A percentile compares a stretch with the other conserved stretches of the same genome.
Conservation (phyloP, 2,888 invertebrate species). For the Sesia bembeciformis region DNA sequence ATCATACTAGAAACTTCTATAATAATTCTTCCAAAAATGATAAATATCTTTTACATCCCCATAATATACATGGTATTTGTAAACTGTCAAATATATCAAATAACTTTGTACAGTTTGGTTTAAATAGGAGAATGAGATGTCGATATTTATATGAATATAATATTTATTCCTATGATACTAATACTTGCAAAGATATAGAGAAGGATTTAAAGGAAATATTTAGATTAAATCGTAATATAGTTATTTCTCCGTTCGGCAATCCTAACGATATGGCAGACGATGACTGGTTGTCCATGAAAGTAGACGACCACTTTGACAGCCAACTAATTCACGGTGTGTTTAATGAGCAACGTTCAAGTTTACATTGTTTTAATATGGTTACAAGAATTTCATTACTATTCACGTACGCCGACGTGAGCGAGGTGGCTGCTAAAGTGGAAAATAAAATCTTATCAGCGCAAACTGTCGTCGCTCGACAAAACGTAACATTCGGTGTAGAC, state of each 20-base stretch:
- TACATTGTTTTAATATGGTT: slow-evolving; percentile 45
- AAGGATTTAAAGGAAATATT: slow-evolving; percentile 26
- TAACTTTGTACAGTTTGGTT: slow-evolving; percentile 57
- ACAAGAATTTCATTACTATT: slow-evolving; percentile 37
- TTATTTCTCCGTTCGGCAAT: slow-evolving; percentile 49
- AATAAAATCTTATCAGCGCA: slow-evolving; percentile 38
- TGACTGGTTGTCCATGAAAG: slow-evolving; percentile 36
- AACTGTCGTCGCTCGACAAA: slow-evolving; percentile 20
- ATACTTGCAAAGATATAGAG: slow-evolving; percentile 39
- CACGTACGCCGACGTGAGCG: slow-evolving; percentile 32
- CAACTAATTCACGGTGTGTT: slow-evolving; percentile 30
- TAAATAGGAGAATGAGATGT: slow-evolving; percentile 63
- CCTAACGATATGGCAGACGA: slow-evolving; percentile 34
- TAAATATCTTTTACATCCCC: slow-evolving; percentile 33
- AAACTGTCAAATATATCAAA: slow-evolving; percentile 33
- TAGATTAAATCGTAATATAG: slow-evolving; percentile 20
- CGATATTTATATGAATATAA: slow-evolving; percentile 23
- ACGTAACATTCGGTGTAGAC: slow-evolving; percentile 34
- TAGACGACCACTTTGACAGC: slow-evolving; percentile 10
- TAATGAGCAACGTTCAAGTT: slow-evolving; percentile 23
- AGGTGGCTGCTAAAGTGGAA: slow-evolving; percentile 12
- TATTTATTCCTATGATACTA: slow-evolving; percentile 18
- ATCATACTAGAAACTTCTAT: slow-evolving; percentile 43
- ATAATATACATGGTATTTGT: slow-evolving; percentile 58
- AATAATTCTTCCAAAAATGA: slow-evolving; percentile 20